phyloP scores from a whole-genome alignment of 2,797 vertebrate species.

The Rhabdophis nuchalis region DNA sequence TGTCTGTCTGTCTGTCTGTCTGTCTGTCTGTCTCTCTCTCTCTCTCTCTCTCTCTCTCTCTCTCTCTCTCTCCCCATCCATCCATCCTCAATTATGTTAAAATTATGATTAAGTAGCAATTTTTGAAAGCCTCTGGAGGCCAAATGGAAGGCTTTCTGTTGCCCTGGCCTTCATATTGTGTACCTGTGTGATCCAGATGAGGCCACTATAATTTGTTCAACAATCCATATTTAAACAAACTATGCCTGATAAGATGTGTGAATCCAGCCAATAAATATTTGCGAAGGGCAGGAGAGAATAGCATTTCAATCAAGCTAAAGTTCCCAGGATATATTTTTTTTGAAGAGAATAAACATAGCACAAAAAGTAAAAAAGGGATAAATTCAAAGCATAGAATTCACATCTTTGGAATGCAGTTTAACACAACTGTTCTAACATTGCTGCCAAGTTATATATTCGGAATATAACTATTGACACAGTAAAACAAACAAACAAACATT shows the following conservation, averaged over 20 bases:
- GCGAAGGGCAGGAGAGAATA: not conserved
- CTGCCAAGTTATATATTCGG: constrained; percentile 23
- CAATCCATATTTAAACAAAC: not conserved
- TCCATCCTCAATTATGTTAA: not conserved
- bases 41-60: too few relatives aligned
- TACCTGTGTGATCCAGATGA: not conserved
- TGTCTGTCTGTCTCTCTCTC: too few relatives aligned
- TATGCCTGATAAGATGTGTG: not conserved
- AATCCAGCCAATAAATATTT: not conserved
- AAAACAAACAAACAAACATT: constrained; percentile 8
- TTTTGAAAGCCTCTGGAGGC: not conserved
- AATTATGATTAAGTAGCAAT: not conserved
- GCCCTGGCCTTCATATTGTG: not conserved
- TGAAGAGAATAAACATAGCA: not conserved
- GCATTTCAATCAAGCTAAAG: not conserved
- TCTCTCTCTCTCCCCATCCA: not conserved
- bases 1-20: too few relatives aligned
- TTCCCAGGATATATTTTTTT: not conserved
- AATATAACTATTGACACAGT: constrained; percentile 20
- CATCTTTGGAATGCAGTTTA: constrained; percentile 49
- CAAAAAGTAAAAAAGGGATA: not conserved
- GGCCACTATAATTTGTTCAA: not conserved
- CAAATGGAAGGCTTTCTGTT: not conserved
- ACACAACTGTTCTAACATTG: not conserved
- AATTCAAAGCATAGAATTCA: constrained; percentile 12